Percentiles rank a stretch among this genome's conserved stretches.
Conservation (phyloP, 37 sponge, comb jelly and placozoan species). For the Aplysina aerophoba region DNA sequence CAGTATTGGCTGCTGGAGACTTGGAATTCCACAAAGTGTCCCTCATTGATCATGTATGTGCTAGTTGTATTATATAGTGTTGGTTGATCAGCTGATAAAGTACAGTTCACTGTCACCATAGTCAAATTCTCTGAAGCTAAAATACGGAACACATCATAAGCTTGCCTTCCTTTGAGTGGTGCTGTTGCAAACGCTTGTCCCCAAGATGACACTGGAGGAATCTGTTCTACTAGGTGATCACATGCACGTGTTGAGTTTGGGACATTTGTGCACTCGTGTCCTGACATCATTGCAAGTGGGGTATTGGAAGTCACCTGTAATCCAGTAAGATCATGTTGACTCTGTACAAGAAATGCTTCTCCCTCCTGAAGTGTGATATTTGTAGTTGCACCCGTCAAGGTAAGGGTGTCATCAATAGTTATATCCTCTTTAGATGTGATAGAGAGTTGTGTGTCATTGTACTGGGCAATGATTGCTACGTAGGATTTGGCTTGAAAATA, state of each 20-base stretch:
- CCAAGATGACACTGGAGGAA: slow-evolving; percentile 68
- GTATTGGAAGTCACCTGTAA: slow-evolving; percentile 28
- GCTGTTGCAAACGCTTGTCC: slow-evolving; percentile 42
- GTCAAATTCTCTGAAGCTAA: slow-evolving; percentile 39
- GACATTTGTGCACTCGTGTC: slow-evolving; percentile 40
- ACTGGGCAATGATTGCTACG: too few relatives aligned
- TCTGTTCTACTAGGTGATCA: slow-evolving; percentile 59
- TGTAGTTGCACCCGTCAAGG: too few relatives aligned
- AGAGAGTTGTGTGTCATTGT: not conserved
- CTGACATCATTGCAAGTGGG: slow-evolving; percentile 42
- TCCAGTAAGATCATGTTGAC: slow-evolving; percentile 35
- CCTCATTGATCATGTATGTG: not conserved
- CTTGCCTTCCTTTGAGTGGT: slow-evolving; percentile 26
- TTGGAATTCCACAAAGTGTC: slow-evolving; percentile 15
- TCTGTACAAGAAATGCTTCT: too few relatives aligned
- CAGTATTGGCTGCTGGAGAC: slow-evolving; percentile 15
- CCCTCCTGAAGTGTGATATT: too few relatives aligned
- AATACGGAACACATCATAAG: slow-evolving; percentile 32
- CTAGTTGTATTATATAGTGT: too few relatives aligned
- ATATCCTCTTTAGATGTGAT: too few relatives aligned
- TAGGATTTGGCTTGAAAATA: too few relatives aligned
- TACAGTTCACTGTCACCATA: slow-evolving; percentile 34
- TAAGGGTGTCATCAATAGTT: too few relatives aligned
- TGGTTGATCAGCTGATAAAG: too few relatives aligned
- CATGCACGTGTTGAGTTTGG: slow-evolving; percentile 30